phyloP scores from a whole-genome alignment of 2,888 invertebrate species.

The Agonopterix alstromeriana region DNA sequence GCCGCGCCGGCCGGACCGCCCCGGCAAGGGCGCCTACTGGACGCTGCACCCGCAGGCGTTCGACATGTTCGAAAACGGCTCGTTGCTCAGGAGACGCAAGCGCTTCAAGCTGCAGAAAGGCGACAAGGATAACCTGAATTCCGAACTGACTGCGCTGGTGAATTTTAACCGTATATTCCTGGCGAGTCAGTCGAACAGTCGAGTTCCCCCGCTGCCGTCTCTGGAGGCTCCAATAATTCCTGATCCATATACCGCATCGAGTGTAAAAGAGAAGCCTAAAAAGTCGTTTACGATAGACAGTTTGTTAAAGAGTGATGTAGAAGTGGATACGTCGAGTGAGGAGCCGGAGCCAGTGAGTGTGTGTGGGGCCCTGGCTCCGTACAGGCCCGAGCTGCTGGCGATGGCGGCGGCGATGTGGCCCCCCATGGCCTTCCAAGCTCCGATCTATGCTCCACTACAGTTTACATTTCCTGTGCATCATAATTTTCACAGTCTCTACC shows the following conservation, averaged over 20 bases:
- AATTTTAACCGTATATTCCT: conserved; percentile 80
- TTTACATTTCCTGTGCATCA: conserved; percentile 27
- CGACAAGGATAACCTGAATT: conserved; percentile 74
- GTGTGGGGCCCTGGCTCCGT: conserved; percentile 15
- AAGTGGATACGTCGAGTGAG: conserved; percentile 20
- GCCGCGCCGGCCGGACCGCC: conserved; percentile 86
- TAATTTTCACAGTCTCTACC: conserved; percentile 22
- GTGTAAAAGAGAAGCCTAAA: conserved; percentile 64
- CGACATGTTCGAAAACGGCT: conserved; percentile 94
- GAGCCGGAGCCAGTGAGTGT: conserved; percentile 26
- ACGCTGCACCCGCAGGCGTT: conserved; percentile 88
- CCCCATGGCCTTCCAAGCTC: conserved; percentile 22
- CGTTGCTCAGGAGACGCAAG: conserved; percentile 86
- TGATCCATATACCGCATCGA: conserved; percentile 13
- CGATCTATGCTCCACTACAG: conserved; percentile 26
- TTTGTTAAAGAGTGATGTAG: conserved; percentile 84
- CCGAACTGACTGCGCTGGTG: conserved; percentile 82
- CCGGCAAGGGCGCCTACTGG: conserved; percentile 92
- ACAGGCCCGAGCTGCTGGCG: conserved; percentile 32
- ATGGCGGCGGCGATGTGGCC: conserved; percentile 40
- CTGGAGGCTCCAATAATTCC: conserved; percentile 24
- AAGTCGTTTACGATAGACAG: conserved; percentile 90
- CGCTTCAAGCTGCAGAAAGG: conserved; percentile 88
- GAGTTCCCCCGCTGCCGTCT: conserved; percentile 28
- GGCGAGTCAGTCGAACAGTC: conserved; percentile 33